Percentiles rank a stretch among this genome's conserved stretches.
Conservation (phyloP, 2,113 vertebrate genomes). For the Puma concolor region DNA sequence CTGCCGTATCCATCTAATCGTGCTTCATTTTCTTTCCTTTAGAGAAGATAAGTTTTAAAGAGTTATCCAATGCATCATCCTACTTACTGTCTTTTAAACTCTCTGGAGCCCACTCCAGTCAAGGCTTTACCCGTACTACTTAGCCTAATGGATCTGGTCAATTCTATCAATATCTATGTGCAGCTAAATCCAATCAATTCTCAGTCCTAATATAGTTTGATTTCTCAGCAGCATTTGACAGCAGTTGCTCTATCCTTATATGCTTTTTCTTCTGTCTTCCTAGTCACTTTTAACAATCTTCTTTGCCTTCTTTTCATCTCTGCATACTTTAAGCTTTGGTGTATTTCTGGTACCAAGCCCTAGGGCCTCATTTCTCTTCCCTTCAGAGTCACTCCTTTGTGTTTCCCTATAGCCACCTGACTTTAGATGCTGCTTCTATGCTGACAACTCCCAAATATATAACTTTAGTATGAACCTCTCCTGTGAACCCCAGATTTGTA, state of each 20-base stretch:
- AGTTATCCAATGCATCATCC: neutral
- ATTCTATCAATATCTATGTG: neutral
- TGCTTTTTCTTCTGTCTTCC: neutral
- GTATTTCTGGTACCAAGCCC: neutral
- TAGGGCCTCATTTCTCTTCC: neutral
- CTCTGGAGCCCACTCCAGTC: neutral
- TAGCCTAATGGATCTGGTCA: neutral
- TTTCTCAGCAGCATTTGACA: neutral
- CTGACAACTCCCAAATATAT: neutral
- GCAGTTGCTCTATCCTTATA: neutral
- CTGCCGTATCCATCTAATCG: neutral
- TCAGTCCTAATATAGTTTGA: neutral
- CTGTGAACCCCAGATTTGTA: accelerated
- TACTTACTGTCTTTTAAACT: neutral
- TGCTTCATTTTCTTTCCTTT: neutral
- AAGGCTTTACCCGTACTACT: neutral
- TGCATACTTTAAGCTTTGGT: neutral
- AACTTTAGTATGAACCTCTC: neutral
- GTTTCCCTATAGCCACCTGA: neutral
- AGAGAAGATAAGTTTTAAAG: neutral
- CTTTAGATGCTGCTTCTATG: neutral
- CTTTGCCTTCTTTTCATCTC: neutral
- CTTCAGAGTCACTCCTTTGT: neutral
- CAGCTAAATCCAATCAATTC: neutral
- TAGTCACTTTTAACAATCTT: neutral